phyloP scores from a whole-genome alignment of 2,888 invertebrate species.

The Chaitophorus viminalis region DNA sequence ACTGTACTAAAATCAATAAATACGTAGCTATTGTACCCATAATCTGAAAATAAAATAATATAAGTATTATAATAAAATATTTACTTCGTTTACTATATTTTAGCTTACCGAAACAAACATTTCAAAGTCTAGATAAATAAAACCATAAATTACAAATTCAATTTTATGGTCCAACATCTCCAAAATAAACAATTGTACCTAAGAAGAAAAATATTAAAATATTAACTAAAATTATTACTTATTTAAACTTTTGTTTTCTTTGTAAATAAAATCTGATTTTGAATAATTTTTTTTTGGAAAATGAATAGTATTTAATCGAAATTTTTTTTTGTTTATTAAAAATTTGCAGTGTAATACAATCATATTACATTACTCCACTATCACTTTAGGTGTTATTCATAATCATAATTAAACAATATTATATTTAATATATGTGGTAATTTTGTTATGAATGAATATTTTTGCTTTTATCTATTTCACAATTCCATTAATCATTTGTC shows the following conservation, averaged over 20 bases:
- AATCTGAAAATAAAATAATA: slow-evolving; percentile 11
- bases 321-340: not conserved
- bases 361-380: not conserved
- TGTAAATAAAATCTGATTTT: not conserved
- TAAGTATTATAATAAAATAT: not conserved
- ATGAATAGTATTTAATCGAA: not conserved
- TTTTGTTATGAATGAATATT: not conserved
- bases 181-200: slow-evolving; percentile 49
- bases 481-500: not conserved
- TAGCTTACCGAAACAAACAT: slow-evolving; percentile 50
- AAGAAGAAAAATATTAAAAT: not conserved
- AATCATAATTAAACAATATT: not conserved
- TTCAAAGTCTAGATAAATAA: slow-evolving; percentile 42
- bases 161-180: slow-evolving; percentile 49
- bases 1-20: slow-evolving; percentile 52
- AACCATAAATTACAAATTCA: slow-evolving; percentile 51
- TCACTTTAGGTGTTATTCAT: not conserved
- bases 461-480: not conserved
- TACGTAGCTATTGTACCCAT: slow-evolving; percentile 52
- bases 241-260: not conserved
- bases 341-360: not conserved
- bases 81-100: not conserved
- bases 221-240: not conserved
- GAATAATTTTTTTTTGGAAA: not conserved
- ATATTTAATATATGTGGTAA: not conserved